Percentiles rank a stretch among this genome's conserved stretches.
phyloP scores from a whole-genome alignment of 2,113 vertebrate genomes.

The Rhynchomys soricoides region DNA sequence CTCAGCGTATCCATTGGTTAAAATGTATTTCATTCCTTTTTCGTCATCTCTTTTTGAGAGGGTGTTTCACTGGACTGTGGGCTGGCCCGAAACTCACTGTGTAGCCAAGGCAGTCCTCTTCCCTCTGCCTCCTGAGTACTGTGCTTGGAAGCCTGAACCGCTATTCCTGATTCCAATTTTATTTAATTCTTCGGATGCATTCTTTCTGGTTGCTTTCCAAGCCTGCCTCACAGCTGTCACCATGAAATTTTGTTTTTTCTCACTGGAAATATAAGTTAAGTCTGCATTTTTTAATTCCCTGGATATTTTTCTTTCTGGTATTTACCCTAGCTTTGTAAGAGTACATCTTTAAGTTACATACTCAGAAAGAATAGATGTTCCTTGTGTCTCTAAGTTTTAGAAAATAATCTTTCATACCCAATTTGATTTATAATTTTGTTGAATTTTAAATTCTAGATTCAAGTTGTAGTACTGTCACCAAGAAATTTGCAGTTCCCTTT shows the following conservation, averaged over 20 bases:
- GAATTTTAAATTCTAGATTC: constrained; percentile 53
- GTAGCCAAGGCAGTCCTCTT: neutral
- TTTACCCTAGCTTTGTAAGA: constrained; percentile 41
- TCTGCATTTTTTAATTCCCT: constrained; percentile 37
- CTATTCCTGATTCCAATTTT: neutral
- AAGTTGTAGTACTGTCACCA: neutral
- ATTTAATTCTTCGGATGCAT: neutral
- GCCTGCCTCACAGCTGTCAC: constrained; percentile 14
- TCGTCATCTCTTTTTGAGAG: neutral
- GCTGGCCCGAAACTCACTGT: neutral
- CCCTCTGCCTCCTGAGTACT: neutral
- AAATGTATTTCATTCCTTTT: constrained; percentile 8
- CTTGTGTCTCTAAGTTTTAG: constrained; percentile 23
- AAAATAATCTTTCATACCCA: constrained; percentile 34
- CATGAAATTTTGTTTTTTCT: constrained; percentile 18
- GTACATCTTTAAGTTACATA: constrained; percentile 19
- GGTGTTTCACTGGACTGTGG: neutral
- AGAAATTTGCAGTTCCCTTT: neutral
- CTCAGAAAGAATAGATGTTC: neutral
- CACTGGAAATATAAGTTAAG: neutral
- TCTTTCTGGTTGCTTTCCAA: constrained; percentile 15
- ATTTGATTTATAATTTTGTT: constrained; percentile 26
- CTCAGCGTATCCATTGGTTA: neutral
- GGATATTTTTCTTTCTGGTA: constrained; percentile 33
- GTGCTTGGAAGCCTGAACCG: neutral